Percentiles rank a stretch among this genome's conserved stretches.
phyloP scores from a whole-genome alignment of 2,888 invertebrate species.

The Agonum fuliginosum region DNA sequence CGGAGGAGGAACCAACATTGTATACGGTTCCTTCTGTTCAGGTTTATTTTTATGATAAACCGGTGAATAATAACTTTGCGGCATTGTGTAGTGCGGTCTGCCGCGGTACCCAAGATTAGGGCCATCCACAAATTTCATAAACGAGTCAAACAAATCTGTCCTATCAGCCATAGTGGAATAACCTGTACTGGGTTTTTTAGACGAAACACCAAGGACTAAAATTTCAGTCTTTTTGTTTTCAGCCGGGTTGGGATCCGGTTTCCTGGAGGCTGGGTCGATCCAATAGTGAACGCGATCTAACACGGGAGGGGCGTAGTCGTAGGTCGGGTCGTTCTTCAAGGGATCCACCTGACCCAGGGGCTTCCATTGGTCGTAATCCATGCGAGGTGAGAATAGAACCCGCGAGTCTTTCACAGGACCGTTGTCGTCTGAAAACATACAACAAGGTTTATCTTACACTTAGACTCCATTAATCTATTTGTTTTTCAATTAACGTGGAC shows the following conservation, averaged over 20 bases:
- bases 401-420: constrained; percentile 66
- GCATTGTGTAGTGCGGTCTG: constrained; percentile 69
- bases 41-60: constrained; percentile 70
- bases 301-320: constrained; percentile 89
- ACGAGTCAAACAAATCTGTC: constrained; percentile 68
- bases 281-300: constrained; percentile 87
- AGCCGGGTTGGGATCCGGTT: constrained; percentile 73
- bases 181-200: constrained; percentile 79
- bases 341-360: constrained; percentile 89
- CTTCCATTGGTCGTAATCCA: constrained; percentile 91
- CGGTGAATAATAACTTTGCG: constrained; percentile 71
- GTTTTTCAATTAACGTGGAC: constrained; percentile 38
- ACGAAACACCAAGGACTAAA: constrained; percentile 81
- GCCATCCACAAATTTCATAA: constrained; percentile 74
- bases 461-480: constrained; percentile 47
- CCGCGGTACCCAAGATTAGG: constrained; percentile 71
- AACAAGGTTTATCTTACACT: constrained; percentile 4
- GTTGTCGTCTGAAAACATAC: constrained; percentile 37
- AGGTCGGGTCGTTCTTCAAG: constrained; percentile 88
- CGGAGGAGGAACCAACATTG: constrained; percentile 83
- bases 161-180: constrained; percentile 68
- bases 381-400: constrained; percentile 81
- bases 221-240: constrained; percentile 80
- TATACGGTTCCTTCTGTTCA: constrained; percentile 77
- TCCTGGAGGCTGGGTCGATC: constrained; percentile 79